Conservation (phyloP, 2,113 vertebrate genomes). For the Cricetomys ansorgei region DNA sequence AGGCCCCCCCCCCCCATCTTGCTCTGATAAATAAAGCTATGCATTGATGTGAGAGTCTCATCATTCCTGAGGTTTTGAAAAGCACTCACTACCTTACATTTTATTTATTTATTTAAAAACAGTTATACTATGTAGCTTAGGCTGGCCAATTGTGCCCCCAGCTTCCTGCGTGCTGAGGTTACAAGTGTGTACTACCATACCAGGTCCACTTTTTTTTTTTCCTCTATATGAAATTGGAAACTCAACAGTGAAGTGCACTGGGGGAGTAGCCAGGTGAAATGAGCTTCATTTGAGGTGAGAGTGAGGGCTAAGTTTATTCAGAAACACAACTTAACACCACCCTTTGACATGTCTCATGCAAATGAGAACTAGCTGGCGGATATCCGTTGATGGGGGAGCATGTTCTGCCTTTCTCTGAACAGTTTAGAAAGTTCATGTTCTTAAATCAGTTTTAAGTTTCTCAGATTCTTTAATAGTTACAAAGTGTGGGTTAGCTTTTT, state of each 20-base stretch:
- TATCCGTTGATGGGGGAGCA: background rate
- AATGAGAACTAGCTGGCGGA: background rate
- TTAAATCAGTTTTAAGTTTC: background rate
- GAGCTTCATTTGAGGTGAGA: background rate
- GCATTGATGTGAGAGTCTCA: background rate
- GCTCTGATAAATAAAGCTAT: background rate
- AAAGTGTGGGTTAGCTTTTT: background rate
- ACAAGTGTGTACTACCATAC: background rate
- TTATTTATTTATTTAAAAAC: background rate
- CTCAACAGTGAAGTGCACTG: background rate
- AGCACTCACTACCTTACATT: background rate
- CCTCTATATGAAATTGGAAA: background rate
- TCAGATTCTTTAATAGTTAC: conserved; percentile 36
- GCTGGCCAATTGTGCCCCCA: background rate
- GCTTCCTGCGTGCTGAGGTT: background rate
- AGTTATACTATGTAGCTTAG: background rate
- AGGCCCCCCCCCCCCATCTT: no score
- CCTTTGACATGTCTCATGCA: background rate
- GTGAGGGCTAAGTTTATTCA: background rate
- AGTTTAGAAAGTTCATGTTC: background rate
- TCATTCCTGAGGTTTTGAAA: background rate
- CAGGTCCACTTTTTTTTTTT: background rate
- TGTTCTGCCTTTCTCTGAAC: background rate
- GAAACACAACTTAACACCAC: background rate
- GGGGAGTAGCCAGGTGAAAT: background rate